Percentiles rank a stretch among this genome's conserved stretches.
Conservation (phyloP, 2,888 invertebrate species). For the Leptopterna dolabrata region DNA sequence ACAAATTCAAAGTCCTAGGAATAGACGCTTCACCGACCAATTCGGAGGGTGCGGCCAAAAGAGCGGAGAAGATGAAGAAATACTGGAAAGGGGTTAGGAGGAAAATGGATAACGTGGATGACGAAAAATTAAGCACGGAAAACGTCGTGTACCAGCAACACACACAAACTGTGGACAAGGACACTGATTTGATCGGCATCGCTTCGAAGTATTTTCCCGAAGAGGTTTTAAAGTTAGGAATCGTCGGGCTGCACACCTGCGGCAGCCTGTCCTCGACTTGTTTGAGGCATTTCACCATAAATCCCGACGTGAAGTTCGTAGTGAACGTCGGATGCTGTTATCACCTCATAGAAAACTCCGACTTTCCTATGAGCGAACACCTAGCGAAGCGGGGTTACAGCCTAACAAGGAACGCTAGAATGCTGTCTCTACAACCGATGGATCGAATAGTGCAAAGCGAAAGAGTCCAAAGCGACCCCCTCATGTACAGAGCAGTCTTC, state of each 20-base stretch:
- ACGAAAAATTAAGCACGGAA: conserved; percentile 61
- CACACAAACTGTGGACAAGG: conserved; percentile 72
- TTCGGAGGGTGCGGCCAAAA: conserved; percentile 74
- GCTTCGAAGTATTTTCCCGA: conserved; percentile 70
- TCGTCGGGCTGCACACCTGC: conserved; percentile 87
- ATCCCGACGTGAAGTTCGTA: conserved; percentile 71
- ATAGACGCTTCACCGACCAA: conserved; percentile 81
- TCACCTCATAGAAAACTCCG: conserved; percentile 74
- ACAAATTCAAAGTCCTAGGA: conserved; percentile 80
- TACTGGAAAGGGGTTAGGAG: conserved; percentile 60
- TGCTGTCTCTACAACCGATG: conserved; percentile 84
- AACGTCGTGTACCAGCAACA: conserved; percentile 72
- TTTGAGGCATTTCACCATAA: conserved; percentile 75
- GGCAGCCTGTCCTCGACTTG: conserved; percentile 83
- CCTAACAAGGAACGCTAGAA: conserved; percentile 82
- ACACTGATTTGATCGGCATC: conserved; percentile 71
- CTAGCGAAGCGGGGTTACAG: conserved; percentile 69
- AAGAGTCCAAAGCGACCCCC: conserved; percentile 69
- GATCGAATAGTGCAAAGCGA: conserved; percentile 1
- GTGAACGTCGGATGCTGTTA: conserved; percentile 93
- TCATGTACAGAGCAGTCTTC: conserved; percentile 82
- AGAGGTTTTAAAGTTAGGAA: conserved; percentile 63
- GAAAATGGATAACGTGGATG: conserved; percentile 61
- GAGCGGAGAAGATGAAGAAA: conserved; percentile 66
- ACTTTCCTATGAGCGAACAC: conserved; percentile 77